Conservation (phyloP, 2,797 vertebrate species). For the Simalia tracyae region DNA sequence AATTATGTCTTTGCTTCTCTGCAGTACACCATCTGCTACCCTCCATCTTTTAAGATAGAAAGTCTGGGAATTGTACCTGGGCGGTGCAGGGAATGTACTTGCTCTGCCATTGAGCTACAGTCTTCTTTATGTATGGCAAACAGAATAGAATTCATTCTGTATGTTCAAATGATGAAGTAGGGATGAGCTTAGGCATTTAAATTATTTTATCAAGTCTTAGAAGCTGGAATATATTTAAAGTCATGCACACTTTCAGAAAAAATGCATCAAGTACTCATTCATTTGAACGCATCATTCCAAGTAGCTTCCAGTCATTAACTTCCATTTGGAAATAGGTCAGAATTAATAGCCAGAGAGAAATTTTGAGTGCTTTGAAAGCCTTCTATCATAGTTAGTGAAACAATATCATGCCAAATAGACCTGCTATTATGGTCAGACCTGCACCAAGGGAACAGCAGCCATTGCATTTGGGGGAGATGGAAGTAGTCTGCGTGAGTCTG, state of each 20-base stretch:
- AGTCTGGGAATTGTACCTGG: not conserved
- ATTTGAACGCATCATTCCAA: not conserved
- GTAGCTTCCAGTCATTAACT: not conserved
- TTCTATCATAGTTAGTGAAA: not conserved
- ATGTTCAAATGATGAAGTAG: not conserved
- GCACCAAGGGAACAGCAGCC: not conserved
- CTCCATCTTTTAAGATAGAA: no score
- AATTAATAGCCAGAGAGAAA: not conserved
- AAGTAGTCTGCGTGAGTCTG: not conserved
- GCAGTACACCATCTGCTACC: not conserved
- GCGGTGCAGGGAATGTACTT: not conserved
- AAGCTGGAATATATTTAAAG: not conserved
- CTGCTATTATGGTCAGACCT: not conserved
- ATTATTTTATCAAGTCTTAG: not conserved
- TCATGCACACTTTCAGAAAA: not conserved
- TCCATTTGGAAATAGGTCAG: not conserved
- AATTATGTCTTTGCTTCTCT: no score
- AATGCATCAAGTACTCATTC: not conserved
- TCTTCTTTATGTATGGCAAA: no score
- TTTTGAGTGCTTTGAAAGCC: not conserved
- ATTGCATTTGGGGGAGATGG: not conserved
- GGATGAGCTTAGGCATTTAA: not conserved
- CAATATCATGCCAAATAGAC: not conserved
- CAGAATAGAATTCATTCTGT: not conserved
- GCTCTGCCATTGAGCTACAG: not conserved